A percentile compares a stretch with the other conserved stretches of the same genome.
These are phyloP conservation scores for Tychaedon coryphoeus DNA, from an alignment of 2,113 vertebrate species.

Conservation along the genomic window DNA sequence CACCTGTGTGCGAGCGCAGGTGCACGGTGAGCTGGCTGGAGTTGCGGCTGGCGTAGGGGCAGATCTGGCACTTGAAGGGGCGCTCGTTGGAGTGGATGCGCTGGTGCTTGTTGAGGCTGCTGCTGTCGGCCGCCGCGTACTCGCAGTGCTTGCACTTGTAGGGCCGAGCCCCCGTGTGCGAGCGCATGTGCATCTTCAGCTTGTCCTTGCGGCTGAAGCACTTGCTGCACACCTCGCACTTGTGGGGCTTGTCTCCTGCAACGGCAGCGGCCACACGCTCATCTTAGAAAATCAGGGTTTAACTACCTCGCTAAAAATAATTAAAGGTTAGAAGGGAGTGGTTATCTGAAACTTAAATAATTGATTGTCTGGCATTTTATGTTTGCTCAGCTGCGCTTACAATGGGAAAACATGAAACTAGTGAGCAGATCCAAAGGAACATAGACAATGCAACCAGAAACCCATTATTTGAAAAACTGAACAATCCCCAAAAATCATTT, in stretches of 20 bases:
- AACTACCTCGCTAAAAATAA: too few species aligned
- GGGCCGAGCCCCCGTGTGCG: constrained; percentile 93
- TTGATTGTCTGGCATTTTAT: too few species aligned
- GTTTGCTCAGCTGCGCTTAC: too few species aligned
- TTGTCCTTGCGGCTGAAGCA: constrained; percentile 95
- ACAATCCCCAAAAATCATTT: too few species aligned
- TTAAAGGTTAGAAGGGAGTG: too few species aligned
- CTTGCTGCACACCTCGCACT: constrained; percentile 92
- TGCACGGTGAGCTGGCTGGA: constrained; percentile 98
- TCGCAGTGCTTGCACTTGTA: constrained; percentile 93
- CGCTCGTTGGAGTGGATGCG: constrained; percentile 92
- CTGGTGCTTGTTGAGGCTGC: constrained; percentile 95
- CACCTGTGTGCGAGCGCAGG: constrained; percentile 88
- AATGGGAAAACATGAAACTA: too few species aligned
- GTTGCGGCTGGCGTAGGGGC: constrained; percentile 94
- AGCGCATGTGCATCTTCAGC: constrained; percentile 92
- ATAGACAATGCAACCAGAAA: too few species aligned
- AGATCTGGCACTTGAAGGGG: constrained; percentile 97
- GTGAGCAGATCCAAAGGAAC: too few species aligned
- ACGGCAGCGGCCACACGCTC: fast-evolving
- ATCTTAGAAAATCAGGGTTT: too few species aligned
- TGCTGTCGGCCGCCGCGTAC: constrained; percentile 93
- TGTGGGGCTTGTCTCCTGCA: constrained; percentile 93
- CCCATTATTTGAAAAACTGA: too few species aligned
- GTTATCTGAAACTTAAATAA: too few species aligned